Evolutionary conservation across 1,140 invertebrate species (phyloP).

Genomic region (Drosophila cardini): DNA sequence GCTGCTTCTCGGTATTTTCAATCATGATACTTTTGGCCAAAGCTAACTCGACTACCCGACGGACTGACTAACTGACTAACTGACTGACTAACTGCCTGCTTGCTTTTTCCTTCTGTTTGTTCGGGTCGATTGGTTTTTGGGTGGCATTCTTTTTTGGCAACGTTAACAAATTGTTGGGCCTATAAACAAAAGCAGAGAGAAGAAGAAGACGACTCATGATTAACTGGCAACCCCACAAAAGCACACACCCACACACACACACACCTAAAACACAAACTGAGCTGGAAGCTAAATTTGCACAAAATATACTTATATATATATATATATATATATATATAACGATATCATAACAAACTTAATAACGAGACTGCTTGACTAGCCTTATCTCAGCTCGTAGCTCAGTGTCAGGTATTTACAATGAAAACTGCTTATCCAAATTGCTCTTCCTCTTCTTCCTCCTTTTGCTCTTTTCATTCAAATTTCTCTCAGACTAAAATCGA

Average conservation of each 20-base stretch:
- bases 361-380: slow-evolving; percentile 9
- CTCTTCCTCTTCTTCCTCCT: not conserved
- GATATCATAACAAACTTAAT: slow-evolving; percentile 40
- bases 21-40: slow-evolving; percentile 19
- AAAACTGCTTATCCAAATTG: slow-evolving; percentile 6
- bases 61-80: too few relatives aligned
- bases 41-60: not conserved
- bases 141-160: slow-evolving; percentile 34
- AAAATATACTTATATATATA: slow-evolving; percentile 15
- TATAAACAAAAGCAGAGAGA: slow-evolving; percentile 35
- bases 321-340: slow-evolving; percentile 4
- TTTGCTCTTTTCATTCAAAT: not conserved
- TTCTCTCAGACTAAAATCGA: not conserved
- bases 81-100: too few relatives aligned
- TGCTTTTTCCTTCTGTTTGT: slow-evolving; percentile 12
- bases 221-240: slow-evolving; percentile 21
- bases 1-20: slow-evolving; percentile 26
- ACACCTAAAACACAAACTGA: not conserved
- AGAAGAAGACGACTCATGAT: slow-evolving; percentile 29
- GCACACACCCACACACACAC: not conserved
- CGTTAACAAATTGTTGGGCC: slow-evolving; percentile 58
- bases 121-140: slow-evolving; percentile 46
- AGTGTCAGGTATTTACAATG: slow-evolving; percentile 1
- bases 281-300: slow-evolving; percentile 22
- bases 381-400: not conserved